phyloP scores from a whole-genome alignment of 2,888 invertebrate genomes.

The Coenonympha glycerion region DNA sequence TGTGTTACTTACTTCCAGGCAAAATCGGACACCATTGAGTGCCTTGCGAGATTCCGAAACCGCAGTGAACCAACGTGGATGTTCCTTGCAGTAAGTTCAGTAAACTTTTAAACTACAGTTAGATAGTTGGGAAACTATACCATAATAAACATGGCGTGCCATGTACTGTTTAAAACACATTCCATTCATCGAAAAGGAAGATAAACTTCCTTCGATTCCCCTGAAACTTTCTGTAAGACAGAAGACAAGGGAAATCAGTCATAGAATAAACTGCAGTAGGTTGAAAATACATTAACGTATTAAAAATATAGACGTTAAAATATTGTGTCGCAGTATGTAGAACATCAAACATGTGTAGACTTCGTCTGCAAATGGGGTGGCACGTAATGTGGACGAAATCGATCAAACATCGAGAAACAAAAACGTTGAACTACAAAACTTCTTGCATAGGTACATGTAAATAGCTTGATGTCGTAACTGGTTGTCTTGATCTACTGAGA shows the following conservation, averaged over 20 bases:
- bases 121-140: not conserved
- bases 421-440: slow-evolving; percentile 19
- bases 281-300: not conserved
- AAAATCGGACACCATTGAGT: slow-evolving; percentile 84
- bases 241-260: not conserved
- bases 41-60: slow-evolving; percentile 83
- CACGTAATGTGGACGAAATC: slow-evolving; percentile 50
- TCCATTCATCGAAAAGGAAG: too few relatives aligned
- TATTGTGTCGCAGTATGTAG: slow-evolving; percentile 4
- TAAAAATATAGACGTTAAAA: not conserved
- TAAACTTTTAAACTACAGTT: not conserved
- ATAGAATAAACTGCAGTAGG: not conserved
- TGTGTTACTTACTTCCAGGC: slow-evolving; percentile 79
- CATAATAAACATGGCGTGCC: not conserved
- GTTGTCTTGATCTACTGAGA: too few relatives aligned
- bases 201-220: not conserved
- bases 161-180: not conserved
- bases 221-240: not conserved
- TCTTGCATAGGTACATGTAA: not conserved
- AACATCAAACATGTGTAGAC: slow-evolving; percentile 14
- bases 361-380: slow-evolving; percentile 38
- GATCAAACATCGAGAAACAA: slow-evolving; percentile 49
- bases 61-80: slow-evolving; percentile 94
- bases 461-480: too few relatives aligned
- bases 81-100: slow-evolving; percentile 85